phyloP scores from a whole-genome alignment of 2,797 vertebrate genomes.

The Molossus molossus region DNA sequence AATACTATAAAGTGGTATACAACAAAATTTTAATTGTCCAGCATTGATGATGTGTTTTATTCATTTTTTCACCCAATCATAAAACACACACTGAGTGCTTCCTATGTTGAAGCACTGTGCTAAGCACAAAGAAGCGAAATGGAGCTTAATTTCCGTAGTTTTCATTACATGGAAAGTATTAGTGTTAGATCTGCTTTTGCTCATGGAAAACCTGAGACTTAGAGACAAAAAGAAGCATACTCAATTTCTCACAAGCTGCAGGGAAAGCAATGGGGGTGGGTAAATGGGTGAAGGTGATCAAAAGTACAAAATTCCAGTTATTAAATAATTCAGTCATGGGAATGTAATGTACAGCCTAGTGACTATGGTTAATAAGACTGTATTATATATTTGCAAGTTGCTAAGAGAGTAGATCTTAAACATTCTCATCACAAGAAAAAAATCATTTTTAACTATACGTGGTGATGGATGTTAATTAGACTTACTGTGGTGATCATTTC shows the following conservation, averaged over 20 bases:
- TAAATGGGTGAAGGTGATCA: background rate
- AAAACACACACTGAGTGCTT: background rate
- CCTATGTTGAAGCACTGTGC: background rate
- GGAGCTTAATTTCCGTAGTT: background rate
- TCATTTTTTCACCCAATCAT: background rate
- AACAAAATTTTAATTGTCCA: background rate
- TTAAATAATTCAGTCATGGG: background rate
- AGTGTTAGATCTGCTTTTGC: background rate
- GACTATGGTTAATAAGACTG: background rate
- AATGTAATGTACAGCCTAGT: background rate
- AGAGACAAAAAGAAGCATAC: background rate
- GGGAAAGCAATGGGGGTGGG: background rate
- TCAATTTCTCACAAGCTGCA: background rate
- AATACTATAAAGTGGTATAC: background rate
- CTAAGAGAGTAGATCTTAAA: background rate
- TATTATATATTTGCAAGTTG: background rate
- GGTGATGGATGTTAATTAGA: background rate
- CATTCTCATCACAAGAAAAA: background rate
- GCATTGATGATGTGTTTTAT: background rate
- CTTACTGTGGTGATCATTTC: background rate
- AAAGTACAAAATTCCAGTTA: background rate
- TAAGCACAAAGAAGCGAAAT: background rate
- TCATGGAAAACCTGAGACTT: conserved; percentile 11
- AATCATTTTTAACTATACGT: background rate
- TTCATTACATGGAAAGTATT: background rate